phyloP scores from a whole-genome alignment of 2,113 vertebrate species.

The Porphyrio hochstetteri region DNA sequence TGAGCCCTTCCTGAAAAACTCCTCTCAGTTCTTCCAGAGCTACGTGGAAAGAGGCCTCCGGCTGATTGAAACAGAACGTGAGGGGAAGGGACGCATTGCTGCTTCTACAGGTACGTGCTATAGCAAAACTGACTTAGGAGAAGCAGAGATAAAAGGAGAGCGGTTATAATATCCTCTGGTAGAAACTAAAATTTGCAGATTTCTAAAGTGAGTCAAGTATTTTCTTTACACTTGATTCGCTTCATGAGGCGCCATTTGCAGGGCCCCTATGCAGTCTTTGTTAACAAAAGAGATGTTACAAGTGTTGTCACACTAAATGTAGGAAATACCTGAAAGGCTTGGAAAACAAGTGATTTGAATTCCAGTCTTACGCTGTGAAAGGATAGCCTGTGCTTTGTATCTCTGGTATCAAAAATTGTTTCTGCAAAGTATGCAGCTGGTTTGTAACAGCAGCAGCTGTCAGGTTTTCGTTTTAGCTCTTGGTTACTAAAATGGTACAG shows the following conservation, averaged over 20 bases:
- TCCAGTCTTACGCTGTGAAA: background rate
- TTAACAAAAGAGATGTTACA: background rate
- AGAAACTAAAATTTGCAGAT: background rate
- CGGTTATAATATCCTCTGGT: background rate
- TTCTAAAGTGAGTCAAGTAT: background rate
- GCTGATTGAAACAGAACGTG: slow-evolving; percentile 92
- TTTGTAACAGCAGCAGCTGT: background rate
- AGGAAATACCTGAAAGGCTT: background rate
- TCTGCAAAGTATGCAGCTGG: background rate
- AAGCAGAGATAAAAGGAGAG: background rate
- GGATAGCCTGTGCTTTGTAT: background rate
- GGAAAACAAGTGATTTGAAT: background rate
- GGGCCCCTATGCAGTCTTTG: background rate
- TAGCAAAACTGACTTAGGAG: background rate
- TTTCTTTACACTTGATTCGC: background rate
- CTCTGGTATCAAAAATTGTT: background rate
- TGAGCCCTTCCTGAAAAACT: slow-evolving; percentile 95
- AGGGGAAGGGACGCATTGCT: slow-evolving; percentile 88
- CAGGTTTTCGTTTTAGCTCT: background rate
- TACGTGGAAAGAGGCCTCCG: slow-evolving; percentile 97
- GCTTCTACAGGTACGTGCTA: slow-evolving; percentile 80
- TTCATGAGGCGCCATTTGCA: background rate
- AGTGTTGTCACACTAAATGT: background rate
- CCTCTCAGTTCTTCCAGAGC: slow-evolving; percentile 98
- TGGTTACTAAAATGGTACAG: background rate